These are phyloP conservation scores for Pseudanteris insignis DNA, from an alignment of 2,888 invertebrate genomes.

Conservation along the genomic window DNA sequence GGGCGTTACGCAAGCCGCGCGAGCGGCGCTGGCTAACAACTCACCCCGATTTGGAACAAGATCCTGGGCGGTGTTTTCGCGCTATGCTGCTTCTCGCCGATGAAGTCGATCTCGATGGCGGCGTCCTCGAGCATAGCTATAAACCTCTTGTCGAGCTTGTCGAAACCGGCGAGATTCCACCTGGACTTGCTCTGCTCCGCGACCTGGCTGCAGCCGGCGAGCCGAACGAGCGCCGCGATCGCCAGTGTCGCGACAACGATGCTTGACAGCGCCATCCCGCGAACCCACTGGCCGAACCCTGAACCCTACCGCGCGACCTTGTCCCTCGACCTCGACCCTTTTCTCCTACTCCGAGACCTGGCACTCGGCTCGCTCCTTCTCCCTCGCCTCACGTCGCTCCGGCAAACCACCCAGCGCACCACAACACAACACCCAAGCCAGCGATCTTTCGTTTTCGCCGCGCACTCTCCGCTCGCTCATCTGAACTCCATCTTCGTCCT, in stretches of 20 bases:
- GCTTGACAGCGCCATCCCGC: slow-evolving; percentile 39
- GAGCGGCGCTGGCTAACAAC: no score
- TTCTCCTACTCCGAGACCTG: slow-evolving; percentile 20
- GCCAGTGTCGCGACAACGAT: slow-evolving; percentile 30
- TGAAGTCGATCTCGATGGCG: slow-evolving; percentile 61
- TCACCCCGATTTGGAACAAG: slow-evolving; percentile 80
- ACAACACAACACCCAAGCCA: slow-evolving; percentile 30
- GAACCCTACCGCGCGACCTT: slow-evolving; percentile 30
- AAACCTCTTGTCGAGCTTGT: slow-evolving; percentile 54
- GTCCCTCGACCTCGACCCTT: slow-evolving; percentile 40
- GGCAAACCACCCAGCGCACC: slow-evolving; percentile 10
- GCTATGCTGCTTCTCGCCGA: slow-evolving; percentile 52
- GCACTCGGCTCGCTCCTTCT: slow-evolving; percentile 5
- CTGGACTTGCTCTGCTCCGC: slow-evolving; percentile 42
- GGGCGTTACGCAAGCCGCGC: no score
- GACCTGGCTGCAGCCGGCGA: slow-evolving; percentile 48
- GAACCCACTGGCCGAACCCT: no score
- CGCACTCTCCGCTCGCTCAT: slow-evolving; percentile 33
- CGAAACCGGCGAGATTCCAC: slow-evolving; percentile 48
- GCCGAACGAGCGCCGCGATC: slow-evolving; percentile 34
- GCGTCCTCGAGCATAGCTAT: slow-evolving; percentile 55
- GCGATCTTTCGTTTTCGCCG: slow-evolving; percentile 14
- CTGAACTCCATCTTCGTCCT: slow-evolving; percentile 47
- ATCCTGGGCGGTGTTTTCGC: slow-evolving; percentile 69
- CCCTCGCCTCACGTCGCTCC: slow-evolving; percentile 6